Evolutionary conservation across 2,113 vertebrate species (phyloP).

Genomic region (Chloropsis cyanopogon): DNA sequence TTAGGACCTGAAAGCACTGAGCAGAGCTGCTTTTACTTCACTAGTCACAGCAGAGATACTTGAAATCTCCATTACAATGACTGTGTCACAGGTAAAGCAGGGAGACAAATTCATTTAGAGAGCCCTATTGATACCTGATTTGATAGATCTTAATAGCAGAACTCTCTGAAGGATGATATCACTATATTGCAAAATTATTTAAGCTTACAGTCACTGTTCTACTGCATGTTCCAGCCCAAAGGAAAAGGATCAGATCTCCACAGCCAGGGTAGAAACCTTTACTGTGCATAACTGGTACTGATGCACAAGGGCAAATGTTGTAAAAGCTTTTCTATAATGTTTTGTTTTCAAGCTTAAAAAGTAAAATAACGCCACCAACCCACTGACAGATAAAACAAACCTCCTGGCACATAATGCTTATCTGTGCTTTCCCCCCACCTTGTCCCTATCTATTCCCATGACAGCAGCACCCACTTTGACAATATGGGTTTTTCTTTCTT

Average conservation of each 20-base stretch:
- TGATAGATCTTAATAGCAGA: constrained; percentile 24
- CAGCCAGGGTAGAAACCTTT: neutral
- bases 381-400: neutral
- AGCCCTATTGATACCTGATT: constrained; percentile 6
- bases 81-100: constrained; percentile 32
- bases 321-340: neutral
- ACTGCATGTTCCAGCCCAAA: neutral
- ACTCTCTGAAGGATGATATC: neutral
- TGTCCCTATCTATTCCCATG: neutral
- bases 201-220: neutral
- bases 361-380: neutral
- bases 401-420: neutral
- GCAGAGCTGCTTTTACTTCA: constrained; percentile 14
- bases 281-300: neutral
- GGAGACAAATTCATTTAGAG: constrained; percentile 28
- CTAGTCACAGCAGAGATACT: neutral
- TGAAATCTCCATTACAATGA: constrained; percentile 29
- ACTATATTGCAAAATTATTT: neutral
- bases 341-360: neutral
- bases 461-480: neutral
- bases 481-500: neutral
- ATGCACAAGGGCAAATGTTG: neutral
- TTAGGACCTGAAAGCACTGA: neutral
- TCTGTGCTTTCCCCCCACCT: neutral
- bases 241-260: neutral